phyloP scores from a whole-genome alignment of 2,888 invertebrate species.

The Perizoma affinitatum region DNA sequence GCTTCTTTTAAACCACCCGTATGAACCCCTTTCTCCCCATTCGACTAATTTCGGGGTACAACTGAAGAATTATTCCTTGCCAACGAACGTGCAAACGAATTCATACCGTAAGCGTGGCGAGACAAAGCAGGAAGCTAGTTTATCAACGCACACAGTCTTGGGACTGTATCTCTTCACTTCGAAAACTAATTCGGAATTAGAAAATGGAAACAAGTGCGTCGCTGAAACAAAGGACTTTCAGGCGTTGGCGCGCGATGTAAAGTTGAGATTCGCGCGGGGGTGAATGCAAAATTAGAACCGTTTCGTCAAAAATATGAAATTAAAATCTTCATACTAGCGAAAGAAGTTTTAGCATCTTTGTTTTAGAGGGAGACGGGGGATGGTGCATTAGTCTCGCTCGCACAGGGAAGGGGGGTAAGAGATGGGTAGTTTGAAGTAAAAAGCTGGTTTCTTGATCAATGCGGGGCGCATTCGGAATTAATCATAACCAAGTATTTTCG shows the following conservation, averaged over 20 bases:
- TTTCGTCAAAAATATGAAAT: constrained; percentile 85
- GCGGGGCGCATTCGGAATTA: constrained; percentile 83
- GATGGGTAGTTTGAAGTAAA: constrained; percentile 83
- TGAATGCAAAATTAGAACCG: constrained; percentile 76
- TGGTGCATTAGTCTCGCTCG: constrained; percentile 81
- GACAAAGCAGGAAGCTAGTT: constrained; percentile 54
- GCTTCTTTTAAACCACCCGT: constrained; percentile 84
- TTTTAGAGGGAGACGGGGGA: constrained; percentile 81
- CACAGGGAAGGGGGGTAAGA: constrained; percentile 59
- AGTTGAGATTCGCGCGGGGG: constrained; percentile 43
- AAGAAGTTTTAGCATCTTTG: constrained; percentile 85
- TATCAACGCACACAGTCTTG: constrained; percentile 69
- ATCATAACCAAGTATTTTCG: constrained; percentile 84
- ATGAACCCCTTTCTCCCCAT: constrained; percentile 83
- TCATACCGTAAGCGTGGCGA: constrained; percentile 48
- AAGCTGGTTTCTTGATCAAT: constrained; percentile 84
- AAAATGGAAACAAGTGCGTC: constrained; percentile 78
- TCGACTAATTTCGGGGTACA: constrained; percentile 85
- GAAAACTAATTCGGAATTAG: constrained; percentile 83
- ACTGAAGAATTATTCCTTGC: constrained; percentile 84
- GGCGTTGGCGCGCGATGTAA: constrained; percentile 36
- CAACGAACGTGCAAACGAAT: constrained; percentile 52
- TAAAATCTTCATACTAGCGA: constrained; percentile 85
- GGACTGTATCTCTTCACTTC: constrained; percentile 84
- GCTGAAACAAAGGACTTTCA: constrained; percentile 35